Conservation (phyloP, 2,113 vertebrate species). For the Furnarius figulus region DNA sequence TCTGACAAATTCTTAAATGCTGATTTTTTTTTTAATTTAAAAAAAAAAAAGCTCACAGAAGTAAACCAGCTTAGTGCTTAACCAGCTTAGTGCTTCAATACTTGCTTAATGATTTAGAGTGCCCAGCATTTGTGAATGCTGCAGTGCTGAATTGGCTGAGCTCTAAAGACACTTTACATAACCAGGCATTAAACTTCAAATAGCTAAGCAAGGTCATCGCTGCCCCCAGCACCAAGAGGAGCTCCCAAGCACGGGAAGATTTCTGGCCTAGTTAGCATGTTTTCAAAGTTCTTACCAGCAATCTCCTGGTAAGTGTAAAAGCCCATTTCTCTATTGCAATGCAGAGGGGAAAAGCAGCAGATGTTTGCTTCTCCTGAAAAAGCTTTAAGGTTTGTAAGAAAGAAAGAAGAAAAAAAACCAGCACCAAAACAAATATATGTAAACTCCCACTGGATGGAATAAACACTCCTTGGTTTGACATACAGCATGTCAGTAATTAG, state of each 20-base stretch:
- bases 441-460: neutral
- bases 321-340: neutral
- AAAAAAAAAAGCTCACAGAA: neutral
- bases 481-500: neutral
- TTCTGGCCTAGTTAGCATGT: slow-evolving; percentile 18
- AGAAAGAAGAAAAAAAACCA: neutral
- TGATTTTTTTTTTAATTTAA: neutral
- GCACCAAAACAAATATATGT: no score
- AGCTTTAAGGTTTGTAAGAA: neutral
- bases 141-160: slow-evolving; percentile 9
- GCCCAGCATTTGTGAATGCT: neutral
- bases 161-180: slow-evolving; percentile 51
- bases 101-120: slow-evolving; percentile 12
- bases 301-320: neutral
- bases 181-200: slow-evolving; percentile 49
- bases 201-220: slow-evolving; percentile 25
- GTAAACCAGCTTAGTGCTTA: slow-evolving; percentile 45
- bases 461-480: neutral
- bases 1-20: slow-evolving; percentile 16
- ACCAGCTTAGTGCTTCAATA: slow-evolving; percentile 40
- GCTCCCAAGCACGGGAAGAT: neutral
- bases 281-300: neutral
- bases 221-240: neutral
- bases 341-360: neutral
- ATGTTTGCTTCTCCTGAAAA: neutral